Percentiles rank a stretch among this genome's conserved stretches.
Conservation (phyloP, 2,888 invertebrate species). For the Endotricha flammealis region DNA sequence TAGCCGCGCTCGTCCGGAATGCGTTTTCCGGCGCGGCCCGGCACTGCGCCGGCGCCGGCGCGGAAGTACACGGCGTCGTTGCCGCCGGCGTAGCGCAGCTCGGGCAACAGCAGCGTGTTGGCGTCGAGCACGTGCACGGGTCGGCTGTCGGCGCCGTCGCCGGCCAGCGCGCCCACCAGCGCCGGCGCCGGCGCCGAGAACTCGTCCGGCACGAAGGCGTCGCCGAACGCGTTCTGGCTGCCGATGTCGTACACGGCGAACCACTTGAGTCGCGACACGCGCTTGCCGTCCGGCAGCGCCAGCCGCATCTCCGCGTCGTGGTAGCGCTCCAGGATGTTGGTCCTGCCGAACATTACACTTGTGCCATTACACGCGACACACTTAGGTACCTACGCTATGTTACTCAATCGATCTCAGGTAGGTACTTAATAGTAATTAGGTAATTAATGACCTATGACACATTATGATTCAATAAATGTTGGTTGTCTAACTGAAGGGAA, state of each 20-base stretch:
- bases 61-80: conserved; percentile 90
- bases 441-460: too few species aligned
- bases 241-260: conserved; percentile 92
- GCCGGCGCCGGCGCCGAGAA: conserved; percentile 90
- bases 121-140: conserved; percentile 88
- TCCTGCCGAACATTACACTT: conserved; percentile 74
- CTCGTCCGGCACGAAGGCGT: conserved; percentile 93
- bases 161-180: conserved; percentile 54
- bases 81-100: conserved; percentile 87
- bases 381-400: too few species aligned
- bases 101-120: conserved; percentile 85
- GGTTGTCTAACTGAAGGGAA: too few species aligned
- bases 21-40: conserved; percentile 87
- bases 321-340: conserved; percentile 91
- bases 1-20: conserved; percentile 95
- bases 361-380: too few species aligned
- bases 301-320: conserved; percentile 90
- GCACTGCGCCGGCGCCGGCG: conserved; percentile 93
- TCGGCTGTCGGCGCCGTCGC: conserved; percentile 74
- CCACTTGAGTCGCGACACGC: conserved; percentile 93
- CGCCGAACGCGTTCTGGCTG: conserved; percentile 92
- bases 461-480: too few species aligned
- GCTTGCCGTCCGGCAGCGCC: conserved; percentile 89
- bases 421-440: too few species aligned
- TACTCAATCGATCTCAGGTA: too few species aligned